Percentiles rank a stretch among this genome's conserved stretches.
Evolutionary conservation across 2,113 vertebrate species (phyloP).

Genomic region (Nothocercus julius): DNA sequence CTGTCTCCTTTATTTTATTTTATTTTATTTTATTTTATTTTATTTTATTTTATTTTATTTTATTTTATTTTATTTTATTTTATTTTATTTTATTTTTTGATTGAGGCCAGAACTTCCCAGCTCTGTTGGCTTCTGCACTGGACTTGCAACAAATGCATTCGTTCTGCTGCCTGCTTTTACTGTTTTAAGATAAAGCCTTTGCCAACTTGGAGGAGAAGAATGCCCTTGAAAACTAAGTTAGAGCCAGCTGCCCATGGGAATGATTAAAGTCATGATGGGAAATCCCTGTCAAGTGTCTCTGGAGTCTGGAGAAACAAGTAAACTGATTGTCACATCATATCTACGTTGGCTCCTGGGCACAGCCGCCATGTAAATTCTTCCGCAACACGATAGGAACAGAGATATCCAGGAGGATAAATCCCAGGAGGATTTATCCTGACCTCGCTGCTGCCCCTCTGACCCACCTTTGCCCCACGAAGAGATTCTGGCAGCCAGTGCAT

Average conservation of each 20-base stretch:
- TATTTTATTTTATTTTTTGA: neutral
- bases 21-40: too few relatives aligned
- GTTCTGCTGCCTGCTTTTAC: neutral
- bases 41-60: too few relatives aligned
- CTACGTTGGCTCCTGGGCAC: neutral
- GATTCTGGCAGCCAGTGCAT: slow-evolving; percentile 14
- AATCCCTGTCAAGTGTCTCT: neutral
- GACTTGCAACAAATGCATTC: neutral
- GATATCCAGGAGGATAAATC: neutral
- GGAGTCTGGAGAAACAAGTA: neutral
- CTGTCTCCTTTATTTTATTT: neutral
- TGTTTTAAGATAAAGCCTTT: neutral
- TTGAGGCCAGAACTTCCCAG: neutral
- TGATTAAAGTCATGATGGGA: neutral
- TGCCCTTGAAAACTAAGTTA: neutral
- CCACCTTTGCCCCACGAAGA: slow-evolving; percentile 30
- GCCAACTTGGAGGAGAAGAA: neutral
- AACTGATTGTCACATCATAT: rapidly evolving
- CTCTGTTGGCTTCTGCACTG: neutral
- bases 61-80: too few relatives aligned
- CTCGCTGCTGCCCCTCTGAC: neutral
- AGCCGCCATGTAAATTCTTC: neutral
- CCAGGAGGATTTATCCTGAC: neutral
- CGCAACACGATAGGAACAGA: neutral
- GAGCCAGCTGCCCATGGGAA: neutral